phyloP scores from a whole-genome alignment of 2,888 invertebrate genomes.

The Bruchidius siliquastri region DNA sequence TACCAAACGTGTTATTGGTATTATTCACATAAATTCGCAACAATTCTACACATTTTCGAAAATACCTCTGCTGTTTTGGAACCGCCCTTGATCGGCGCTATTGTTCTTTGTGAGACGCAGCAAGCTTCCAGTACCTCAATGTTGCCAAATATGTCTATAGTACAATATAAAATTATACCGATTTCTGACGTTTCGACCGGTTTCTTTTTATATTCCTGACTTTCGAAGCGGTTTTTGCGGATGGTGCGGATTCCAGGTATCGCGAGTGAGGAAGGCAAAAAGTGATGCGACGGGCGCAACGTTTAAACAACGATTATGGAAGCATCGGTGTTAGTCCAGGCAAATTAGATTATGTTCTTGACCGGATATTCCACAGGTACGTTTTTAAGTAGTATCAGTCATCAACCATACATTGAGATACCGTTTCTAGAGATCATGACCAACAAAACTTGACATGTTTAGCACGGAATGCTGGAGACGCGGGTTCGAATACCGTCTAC shows the following conservation, averaged over 20 bases:
- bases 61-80: neutral
- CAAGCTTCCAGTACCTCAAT: neutral
- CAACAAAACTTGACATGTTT: too few relatives aligned
- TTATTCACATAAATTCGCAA: too few relatives aligned
- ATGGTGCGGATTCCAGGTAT: neutral
- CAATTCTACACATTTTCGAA: neutral
- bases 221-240: neutral
- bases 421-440: too few relatives aligned
- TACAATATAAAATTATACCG: neutral
- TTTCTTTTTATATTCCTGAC: neutral
- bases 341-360: too few relatives aligned
- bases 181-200: neutral
- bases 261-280: neutral
- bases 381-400: too few relatives aligned
- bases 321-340: neutral
- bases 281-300: neutral
- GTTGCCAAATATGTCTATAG: neutral
- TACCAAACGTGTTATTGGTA: too few relatives aligned
- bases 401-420: too few relatives aligned
- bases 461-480: too few relatives aligned
- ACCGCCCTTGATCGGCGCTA: neutral
- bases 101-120: neutral
- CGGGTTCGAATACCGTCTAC: too few relatives aligned
- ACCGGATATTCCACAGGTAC: too few relatives aligned
- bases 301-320: neutral